Evolutionary conservation across 2,113 vertebrate genomes (phyloP).

Genomic region (Phyllostomus discolor): DNA sequence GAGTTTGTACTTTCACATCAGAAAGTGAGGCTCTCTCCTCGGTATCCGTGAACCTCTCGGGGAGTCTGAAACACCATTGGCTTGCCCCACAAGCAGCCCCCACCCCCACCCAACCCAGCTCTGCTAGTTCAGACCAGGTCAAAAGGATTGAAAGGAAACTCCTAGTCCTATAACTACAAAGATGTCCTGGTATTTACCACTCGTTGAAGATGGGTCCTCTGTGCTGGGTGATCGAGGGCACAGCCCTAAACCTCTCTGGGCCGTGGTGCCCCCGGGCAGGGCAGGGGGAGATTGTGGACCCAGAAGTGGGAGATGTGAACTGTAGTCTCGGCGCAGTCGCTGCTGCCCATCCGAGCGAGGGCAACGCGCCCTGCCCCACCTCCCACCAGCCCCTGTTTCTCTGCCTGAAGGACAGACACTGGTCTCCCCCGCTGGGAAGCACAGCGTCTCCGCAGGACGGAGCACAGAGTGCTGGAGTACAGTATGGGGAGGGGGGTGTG

Average conservation of each 20-base stretch:
- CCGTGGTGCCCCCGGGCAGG: background rate
- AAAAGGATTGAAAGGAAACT: background rate
- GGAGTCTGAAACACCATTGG: background rate
- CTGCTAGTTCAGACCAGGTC: background rate
- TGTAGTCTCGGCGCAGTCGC: background rate
- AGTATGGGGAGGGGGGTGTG: background rate
- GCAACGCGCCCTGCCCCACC: background rate
- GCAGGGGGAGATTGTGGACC: background rate
- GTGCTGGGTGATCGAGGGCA: background rate
- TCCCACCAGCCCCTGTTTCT: background rate
- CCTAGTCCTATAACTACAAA: background rate
- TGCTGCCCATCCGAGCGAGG: background rate
- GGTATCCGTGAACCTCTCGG: background rate
- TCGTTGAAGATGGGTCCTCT: background rate
- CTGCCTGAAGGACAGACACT: background rate
- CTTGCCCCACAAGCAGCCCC: background rate
- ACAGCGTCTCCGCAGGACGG: background rate
- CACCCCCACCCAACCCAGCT: background rate
- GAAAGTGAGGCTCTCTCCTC: background rate
- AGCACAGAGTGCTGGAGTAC: fast-evolving
- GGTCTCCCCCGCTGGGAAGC: background rate
- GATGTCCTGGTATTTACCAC: background rate
- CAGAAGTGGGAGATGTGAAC: background rate
- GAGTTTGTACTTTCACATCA: background rate
- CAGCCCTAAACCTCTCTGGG: background rate